phyloP scores from a whole-genome alignment of 2,113 vertebrate species.

The Electrona antarctica region DNA sequence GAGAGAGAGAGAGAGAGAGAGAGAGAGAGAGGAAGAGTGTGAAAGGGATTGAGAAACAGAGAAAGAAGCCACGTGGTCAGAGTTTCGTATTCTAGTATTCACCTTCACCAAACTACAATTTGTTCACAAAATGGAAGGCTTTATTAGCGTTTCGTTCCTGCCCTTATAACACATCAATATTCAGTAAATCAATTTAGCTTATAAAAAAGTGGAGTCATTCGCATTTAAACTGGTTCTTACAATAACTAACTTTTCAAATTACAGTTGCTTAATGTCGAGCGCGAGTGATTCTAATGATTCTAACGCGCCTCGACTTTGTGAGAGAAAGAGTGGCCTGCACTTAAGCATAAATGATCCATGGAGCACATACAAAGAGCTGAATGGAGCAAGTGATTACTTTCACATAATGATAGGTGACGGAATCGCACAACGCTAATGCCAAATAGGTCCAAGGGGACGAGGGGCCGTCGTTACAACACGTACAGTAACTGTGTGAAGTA shows the following conservation, averaged over 20 bases:
- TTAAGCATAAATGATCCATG: not conserved
- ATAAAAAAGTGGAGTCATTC: not conserved
- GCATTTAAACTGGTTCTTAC: not conserved
- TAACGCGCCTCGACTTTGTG: not conserved
- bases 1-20: conserved; percentile 3
- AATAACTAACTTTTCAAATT: not conserved
- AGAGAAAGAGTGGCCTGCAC: not conserved
- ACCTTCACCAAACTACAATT: not conserved
- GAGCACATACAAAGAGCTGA: conserved; percentile 9
- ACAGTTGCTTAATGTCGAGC: not conserved
- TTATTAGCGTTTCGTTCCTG: not conserved
- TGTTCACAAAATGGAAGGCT: not conserved
- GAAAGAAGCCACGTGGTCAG: conserved; percentile 32
- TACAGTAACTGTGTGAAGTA: not conserved
- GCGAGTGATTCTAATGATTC: not conserved
- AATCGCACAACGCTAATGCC: conserved; percentile 1
- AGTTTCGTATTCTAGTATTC: conserved; percentile 9
- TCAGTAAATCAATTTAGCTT: not conserved
- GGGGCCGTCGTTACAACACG: not conserved
- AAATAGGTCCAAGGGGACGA: not conserved
- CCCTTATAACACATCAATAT: not conserved
- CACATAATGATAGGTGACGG: not conserved
- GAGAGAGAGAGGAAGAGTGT: conserved; percentile 50
- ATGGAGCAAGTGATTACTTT: conserved; percentile 7
- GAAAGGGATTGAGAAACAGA: not conserved